Conservation (phyloP, 2,113 vertebrate genomes). For the Ivindomyrus marchei region DNA sequence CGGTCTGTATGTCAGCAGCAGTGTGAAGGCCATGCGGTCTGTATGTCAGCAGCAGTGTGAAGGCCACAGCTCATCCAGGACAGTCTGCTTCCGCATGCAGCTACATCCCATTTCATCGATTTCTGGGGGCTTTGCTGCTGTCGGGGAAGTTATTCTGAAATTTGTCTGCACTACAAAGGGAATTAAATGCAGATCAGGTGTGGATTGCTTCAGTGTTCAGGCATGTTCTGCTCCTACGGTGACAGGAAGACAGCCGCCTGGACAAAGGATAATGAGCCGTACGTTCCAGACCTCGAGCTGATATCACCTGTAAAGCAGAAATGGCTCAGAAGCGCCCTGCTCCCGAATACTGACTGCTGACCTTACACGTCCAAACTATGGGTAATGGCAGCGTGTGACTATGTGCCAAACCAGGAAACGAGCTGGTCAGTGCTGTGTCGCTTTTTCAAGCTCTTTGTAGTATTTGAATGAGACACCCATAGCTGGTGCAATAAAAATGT, state of each 20-base stretch:
- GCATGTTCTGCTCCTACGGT: background rate
- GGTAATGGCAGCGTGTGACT: background rate
- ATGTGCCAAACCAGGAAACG: background rate
- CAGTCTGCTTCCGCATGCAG: background rate
- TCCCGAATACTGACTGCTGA: background rate
- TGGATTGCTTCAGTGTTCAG: background rate
- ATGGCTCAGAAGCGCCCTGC: background rate
- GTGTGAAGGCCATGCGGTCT: background rate
- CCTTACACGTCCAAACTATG: background rate
- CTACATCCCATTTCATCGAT: background rate
- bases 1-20: background rate
- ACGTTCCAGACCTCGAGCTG: background rate
- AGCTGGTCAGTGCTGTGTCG: background rate
- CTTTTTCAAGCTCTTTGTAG: background rate
- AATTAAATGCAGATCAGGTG: background rate
- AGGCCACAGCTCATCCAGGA: background rate
- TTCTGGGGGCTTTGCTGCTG: background rate
- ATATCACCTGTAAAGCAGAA: background rate
- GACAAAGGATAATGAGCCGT: too few relatives aligned
- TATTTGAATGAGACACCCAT: background rate
- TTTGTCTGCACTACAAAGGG: background rate
- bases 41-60: background rate
- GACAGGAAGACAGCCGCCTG: background rate
- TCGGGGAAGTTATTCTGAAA: conserved; percentile 1
- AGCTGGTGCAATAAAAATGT: too few relatives aligned